Evolutionary conservation across 64 coral and sea anemone genomes (phyloP), one percentile per base, ranked within the genome.

Genomic region (Porites lutea): DNA sequence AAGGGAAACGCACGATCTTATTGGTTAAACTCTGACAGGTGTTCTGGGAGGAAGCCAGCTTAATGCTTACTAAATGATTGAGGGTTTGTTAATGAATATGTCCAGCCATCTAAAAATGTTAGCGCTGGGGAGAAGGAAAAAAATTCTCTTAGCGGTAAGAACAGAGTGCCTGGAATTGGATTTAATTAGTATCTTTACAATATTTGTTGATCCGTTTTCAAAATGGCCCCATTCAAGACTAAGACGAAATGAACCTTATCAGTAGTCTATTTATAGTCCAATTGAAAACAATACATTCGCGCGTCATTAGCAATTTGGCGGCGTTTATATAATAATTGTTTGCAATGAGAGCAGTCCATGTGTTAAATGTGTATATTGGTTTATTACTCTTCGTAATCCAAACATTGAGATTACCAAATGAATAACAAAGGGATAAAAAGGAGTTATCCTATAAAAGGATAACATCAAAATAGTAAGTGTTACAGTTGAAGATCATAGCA

Each of bases 21-120:
- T 97, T 97, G 95, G 95, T 19, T 77, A 14, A 75, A 60, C 78
- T 3, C 20, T 94, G 95, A 97, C 95, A 97, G 95, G 91, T 93
- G 83, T 84, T 84, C 19, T 69, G 91, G 75, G 62, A 59, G 91
- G 82, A 87, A 87, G 72, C 83, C 91, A 87, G 83, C 52, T 67
- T 48, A 93, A 78, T 68, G 70, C 54, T 82, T 19, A 6, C 58
- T 63, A 44, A 61, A 78, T 91, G 89, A 91, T 91, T 91, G 81
- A 84, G 61, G 62, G 81, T 22, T 84, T 49, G 27, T 84, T 68
- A 52, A 84, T 84, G 44, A 84, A 84, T 84, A 68, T 84, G 81
- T 63, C 62, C 65, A 37, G 67, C 62, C 44, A 50, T 63, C 63
- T 68, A 13, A 84, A 84, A 68, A 84, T 52, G 59, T 48, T 84